Evolutionary conservation across 2,797 vertebrate species (phyloP).

Genomic region (Pagetopsis macropterus): DNA sequence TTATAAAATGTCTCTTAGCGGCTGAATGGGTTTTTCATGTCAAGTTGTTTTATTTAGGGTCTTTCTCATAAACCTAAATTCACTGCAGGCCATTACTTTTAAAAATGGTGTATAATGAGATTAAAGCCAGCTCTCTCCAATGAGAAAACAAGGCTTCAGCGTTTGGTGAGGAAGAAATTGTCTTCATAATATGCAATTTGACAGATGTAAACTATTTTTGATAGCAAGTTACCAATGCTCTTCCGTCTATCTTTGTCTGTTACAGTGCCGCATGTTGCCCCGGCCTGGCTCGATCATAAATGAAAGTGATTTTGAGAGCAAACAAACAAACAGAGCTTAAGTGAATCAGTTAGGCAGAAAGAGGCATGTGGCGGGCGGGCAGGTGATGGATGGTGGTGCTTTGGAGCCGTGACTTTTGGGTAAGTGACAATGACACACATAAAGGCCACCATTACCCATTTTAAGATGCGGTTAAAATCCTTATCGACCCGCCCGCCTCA

Average conservation of each 20-base stretch:
- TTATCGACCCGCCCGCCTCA: slow-evolving; percentile 78
- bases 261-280: slow-evolving; percentile 34
- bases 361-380: slow-evolving; percentile 75
- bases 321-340: slow-evolving; percentile 79
- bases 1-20: slow-evolving; percentile 30
- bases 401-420: slow-evolving; percentile 82
- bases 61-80: slow-evolving; percentile 11
- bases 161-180: slow-evolving; percentile 26
- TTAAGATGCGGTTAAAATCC: slow-evolving; percentile 83
- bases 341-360: slow-evolving; percentile 79
- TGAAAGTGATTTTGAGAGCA: slow-evolving; percentile 81
- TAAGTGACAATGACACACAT: slow-evolving; percentile 86
- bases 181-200: slow-evolving; percentile 46
- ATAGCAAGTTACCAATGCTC: slow-evolving; percentile 19
- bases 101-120: background rate
- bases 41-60: slow-evolving; percentile 24
- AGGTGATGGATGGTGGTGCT: slow-evolving; percentile 83
- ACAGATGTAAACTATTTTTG: slow-evolving; percentile 38
- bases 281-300: slow-evolving; percentile 70
- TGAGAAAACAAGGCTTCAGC: slow-evolving; percentile 12
- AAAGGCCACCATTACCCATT: slow-evolving; percentile 83
- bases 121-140: background rate
- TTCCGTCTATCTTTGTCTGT: slow-evolving; percentile 32
- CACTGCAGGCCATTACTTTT: slow-evolving; percentile 16
- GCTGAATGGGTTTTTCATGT: slow-evolving; percentile 21